Evolutionary conservation across 2,113 vertebrate species (phyloP).

Genomic region (Camelus bactrianus): DNA sequence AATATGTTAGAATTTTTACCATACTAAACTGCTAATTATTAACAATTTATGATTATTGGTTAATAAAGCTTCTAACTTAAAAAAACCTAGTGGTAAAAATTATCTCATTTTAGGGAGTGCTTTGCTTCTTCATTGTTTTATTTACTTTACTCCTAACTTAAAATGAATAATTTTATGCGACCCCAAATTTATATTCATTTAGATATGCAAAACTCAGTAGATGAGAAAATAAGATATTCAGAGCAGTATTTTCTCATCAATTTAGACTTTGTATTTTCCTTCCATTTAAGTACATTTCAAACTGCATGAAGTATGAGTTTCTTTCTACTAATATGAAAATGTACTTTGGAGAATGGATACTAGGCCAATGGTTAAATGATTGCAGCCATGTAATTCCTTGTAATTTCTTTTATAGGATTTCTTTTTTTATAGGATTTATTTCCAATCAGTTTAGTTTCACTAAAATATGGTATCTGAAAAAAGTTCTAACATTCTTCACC

Average conservation of each 20-base stretch:
- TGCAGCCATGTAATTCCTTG: background rate
- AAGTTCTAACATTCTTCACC: background rate
- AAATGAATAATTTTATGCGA: background rate
- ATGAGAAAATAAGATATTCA: slow-evolving; percentile 8
- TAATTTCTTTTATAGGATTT: background rate
- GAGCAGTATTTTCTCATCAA: background rate
- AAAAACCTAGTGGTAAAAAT: background rate
- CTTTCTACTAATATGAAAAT: background rate
- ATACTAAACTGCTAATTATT: background rate
- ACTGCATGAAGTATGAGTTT: background rate
- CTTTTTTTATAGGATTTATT: background rate
- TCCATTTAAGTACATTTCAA: background rate
- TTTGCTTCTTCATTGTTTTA: background rate
- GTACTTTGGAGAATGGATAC: background rate
- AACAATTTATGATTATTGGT: background rate
- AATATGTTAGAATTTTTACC: background rate
- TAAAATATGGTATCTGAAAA: background rate
- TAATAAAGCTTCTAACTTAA: background rate
- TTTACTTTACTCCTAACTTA: background rate
- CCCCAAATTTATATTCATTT: background rate
- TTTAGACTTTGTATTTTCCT: background rate
- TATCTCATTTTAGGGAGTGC: background rate
- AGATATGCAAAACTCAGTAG: background rate
- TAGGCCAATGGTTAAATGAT: background rate
- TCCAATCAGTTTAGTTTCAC: background rate